Evolutionary conservation across 1,140 invertebrate genomes (phyloP), one percentile per base, ranked within the genome.

Genomic region (Dendroctonus ponderosae): DNA sequence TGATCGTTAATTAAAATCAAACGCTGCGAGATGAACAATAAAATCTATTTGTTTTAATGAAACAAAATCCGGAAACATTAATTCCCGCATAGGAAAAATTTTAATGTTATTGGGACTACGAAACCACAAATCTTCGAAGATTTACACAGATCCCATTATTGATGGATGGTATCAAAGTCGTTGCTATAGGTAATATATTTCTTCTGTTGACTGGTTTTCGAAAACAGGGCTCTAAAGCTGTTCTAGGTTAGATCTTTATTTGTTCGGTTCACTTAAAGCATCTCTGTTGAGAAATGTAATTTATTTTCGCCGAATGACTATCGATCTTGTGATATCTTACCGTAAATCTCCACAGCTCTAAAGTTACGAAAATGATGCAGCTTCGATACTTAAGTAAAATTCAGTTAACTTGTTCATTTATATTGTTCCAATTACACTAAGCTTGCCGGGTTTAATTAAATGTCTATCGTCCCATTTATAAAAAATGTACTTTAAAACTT

Each of bases 61-160:
- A n/a, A n/a, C n/a, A n/a, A 9, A 46, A 46, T 1, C 26, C 3
- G 1, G 3, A 26, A 26, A 26, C 1, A 26, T 26, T 3, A 26
- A 26, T 26, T 26, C 26, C 26, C 26, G 26, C 1, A 26, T 26
- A 26, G 26, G 15, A 15, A 12, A 51, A 62, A n/a, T 42, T 62
- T 53, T 12, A 48, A 37, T 9, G 53, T 65, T 12, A 65, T 65
- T 54, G 49, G 52, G 43, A 57, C 46, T 49, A 4, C 6, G 48
- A 66, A 66, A 53, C 64, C 56, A 46, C 64, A 57, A 57, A 66
- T 42, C 46, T 50, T 37, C 38, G 15, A 62, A 67, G 66, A 67
- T 67, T 67, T 67, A 67, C 62, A 53, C 66, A 59, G 66, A 67
- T 67, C 66, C 58, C 49, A 56, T 67, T 67, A 67, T 67, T 67